Evolutionary conservation across 2,797 vertebrate species (phyloP).

Genomic region (Anguilla obscura): DNA sequence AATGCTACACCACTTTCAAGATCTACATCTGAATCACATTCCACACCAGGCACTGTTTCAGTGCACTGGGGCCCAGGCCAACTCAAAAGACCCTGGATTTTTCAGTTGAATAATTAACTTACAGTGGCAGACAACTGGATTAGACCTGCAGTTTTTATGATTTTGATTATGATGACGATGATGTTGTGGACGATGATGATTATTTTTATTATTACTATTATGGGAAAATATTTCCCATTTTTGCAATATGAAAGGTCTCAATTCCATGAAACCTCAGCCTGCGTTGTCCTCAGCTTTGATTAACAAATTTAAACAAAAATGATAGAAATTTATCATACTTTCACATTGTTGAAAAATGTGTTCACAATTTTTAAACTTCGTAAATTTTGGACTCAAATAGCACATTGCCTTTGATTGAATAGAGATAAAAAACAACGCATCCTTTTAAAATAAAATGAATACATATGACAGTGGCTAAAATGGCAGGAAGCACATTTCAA

Average conservation of each 20-base stretch:
- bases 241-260: not conserved
- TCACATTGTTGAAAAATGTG: not conserved
- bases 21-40: constrained; percentile 51
- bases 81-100: not conserved
- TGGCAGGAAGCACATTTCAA: not conserved
- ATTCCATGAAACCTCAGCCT: not conserved
- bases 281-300: not conserved
- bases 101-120: not conserved
- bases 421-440: not conserved
- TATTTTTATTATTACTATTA: not conserved
- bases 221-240: not conserved
- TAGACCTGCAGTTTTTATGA: not conserved
- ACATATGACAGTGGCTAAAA: not conserved
- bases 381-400: not conserved
- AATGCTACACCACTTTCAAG: constrained; percentile 56
- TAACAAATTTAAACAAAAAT: not conserved
- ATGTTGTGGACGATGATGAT: not conserved
- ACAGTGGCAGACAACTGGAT: not conserved
- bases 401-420: not conserved
- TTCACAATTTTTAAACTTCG: not conserved
- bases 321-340: not conserved
- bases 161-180: not conserved
- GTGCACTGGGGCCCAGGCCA: constrained; percentile 13
- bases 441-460: not conserved
- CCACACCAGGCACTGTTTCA: constrained; percentile 60